Percentiles rank a stretch among this genome's conserved stretches.
Evolutionary conservation across 92 coral and sea anemone species (phyloP).

Genomic region (Zoanthus sansibaricus): DNA sequence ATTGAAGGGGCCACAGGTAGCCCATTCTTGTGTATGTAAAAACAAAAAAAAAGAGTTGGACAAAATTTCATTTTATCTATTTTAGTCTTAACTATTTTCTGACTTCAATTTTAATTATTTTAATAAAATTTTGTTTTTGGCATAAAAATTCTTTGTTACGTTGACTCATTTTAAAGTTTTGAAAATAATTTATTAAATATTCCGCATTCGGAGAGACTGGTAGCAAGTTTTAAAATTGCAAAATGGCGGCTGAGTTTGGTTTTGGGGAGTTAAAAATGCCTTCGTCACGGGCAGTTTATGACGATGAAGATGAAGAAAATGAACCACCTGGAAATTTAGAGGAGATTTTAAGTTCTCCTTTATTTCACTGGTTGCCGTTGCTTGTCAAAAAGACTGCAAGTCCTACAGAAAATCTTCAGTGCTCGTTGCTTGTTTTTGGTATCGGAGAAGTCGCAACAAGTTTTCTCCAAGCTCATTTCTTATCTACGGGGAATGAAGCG

Average conservation of each 20-base stretch:
- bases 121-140: too few relatives aligned
- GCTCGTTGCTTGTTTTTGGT: constrained; percentile 76
- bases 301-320: constrained; percentile 90
- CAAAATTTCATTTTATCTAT: too few relatives aligned
- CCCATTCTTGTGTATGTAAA: too few relatives aligned
- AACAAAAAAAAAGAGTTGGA: too few relatives aligned
- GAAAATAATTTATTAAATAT: too few relatives aligned
- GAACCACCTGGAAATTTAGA: constrained; percentile 58
- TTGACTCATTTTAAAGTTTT: too few relatives aligned
- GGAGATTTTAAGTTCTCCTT: constrained; percentile 51
- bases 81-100: too few relatives aligned
- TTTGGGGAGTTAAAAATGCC: constrained; percentile 94
- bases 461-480: constrained; percentile 82
- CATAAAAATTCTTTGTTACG: too few relatives aligned
- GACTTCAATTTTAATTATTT: too few relatives aligned
- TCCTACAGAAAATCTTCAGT: constrained; percentile 35
- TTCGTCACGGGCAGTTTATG: constrained; percentile 92
- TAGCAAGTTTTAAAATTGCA: constrained; percentile 38
- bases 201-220: background rate
- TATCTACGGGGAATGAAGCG: constrained; percentile 66
- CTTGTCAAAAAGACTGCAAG: constrained; percentile 12
- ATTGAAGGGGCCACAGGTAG: too few relatives aligned
- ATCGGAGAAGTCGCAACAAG: constrained; percentile 86
- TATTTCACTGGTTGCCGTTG: constrained; percentile 66
- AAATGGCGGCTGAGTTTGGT: constrained; percentile 88